phyloP scores from a whole-genome alignment of 2,888 invertebrate species.

The Drosophila monieri region DNA sequence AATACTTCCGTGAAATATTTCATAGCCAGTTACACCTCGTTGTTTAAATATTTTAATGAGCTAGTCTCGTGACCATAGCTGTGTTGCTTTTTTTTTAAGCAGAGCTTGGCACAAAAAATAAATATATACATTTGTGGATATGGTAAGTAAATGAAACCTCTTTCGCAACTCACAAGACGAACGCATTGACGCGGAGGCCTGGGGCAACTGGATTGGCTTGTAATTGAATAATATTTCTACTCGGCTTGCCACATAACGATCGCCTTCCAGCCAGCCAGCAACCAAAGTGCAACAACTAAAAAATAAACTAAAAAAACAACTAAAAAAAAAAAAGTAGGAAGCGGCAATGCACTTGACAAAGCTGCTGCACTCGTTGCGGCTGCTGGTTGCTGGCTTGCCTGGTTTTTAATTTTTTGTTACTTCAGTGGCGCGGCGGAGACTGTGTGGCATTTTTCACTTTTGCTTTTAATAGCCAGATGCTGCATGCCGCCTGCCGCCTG shows the following conservation, averaged over 20 bases:
- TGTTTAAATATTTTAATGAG: neutral
- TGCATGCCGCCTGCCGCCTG: no score
- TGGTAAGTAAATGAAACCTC: conserved; percentile 33
- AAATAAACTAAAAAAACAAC: neutral
- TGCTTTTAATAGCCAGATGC: conserved; percentile 71
- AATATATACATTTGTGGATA: conserved; percentile 1
- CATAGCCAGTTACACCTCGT: neutral
- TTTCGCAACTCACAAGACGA: conserved; percentile 62
- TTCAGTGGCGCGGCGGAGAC: conserved; percentile 42
- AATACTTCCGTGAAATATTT: neutral
- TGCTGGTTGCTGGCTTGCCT: conserved; percentile 19
- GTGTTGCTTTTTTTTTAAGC: neutral
- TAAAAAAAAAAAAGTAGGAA: conserved; percentile 60
- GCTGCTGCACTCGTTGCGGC: conserved; percentile 33
- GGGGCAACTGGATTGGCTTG: conserved; percentile 68
- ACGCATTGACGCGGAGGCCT: conserved; percentile 45
- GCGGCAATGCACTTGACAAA: conserved; percentile 73
- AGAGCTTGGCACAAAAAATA: conserved; percentile 38
- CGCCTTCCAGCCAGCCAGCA: neutral
- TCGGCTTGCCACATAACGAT: conserved; percentile 41
- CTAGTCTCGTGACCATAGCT: conserved; percentile 11
- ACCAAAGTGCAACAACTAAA: conserved; percentile 4
- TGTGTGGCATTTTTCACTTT: conserved; percentile 74
- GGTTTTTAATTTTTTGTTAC: conserved; percentile 18
- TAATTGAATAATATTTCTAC: conserved; percentile 68